phyloP scores from a whole-genome alignment of 2,888 invertebrate species.

The Troilus luridus region DNA sequence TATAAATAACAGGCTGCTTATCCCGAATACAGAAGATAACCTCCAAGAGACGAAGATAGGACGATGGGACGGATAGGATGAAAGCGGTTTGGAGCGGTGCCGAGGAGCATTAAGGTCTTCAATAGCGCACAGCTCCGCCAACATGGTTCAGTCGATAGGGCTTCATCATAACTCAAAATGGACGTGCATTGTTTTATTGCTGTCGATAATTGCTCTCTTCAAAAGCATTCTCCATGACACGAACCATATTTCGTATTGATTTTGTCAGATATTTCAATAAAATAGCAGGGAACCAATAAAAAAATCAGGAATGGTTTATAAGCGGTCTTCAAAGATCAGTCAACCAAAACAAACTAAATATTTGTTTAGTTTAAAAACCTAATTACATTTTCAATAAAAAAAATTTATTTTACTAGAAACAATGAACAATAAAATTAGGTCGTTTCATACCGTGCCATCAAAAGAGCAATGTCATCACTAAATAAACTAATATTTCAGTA shows the following conservation, averaged over 20 bases:
- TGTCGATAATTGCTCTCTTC: constrained; percentile 6
- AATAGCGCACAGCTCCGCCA: not conserved
- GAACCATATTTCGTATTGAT: not conserved
- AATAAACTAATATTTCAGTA: too few species aligned
- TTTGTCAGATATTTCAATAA: not conserved
- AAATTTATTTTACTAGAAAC: too few species aligned
- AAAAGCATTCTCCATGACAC: not conserved
- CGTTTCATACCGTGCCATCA: too few species aligned
- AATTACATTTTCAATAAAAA: too few species aligned
- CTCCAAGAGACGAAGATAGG: not conserved
- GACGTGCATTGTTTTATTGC: not conserved
- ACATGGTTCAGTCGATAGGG: not conserved
- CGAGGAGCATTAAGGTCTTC: not conserved
- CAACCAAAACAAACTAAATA: too few species aligned
- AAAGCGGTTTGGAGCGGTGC: not conserved
- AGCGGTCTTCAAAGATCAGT: too few species aligned
- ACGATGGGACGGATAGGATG: not conserved
- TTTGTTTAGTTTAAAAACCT: too few species aligned
- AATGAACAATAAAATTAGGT: too few species aligned
- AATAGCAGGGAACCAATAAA: too few species aligned
- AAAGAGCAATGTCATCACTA: too few species aligned
- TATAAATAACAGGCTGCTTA: not conserved
- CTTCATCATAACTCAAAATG: not conserved
- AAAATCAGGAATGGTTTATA: too few species aligned
- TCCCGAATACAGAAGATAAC: not conserved